Conservation (phyloP, 2,113 vertebrate genomes). For the Alosa alosa region DNA sequence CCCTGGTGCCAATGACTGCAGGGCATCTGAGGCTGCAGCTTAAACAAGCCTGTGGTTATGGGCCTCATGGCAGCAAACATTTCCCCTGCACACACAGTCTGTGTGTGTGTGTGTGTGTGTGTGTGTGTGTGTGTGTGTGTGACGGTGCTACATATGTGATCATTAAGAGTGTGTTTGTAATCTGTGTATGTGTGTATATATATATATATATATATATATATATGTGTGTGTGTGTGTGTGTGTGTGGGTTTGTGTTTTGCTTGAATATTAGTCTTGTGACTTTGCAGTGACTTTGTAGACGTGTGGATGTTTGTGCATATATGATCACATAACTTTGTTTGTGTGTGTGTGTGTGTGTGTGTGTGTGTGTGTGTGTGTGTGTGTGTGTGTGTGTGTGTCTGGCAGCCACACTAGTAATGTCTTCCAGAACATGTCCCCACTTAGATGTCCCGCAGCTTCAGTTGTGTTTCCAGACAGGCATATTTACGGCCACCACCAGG, state of each 20-base stretch:
- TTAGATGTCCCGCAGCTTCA: neutral
- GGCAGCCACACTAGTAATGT: neutral
- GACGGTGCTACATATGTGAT: neutral
- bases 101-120: no score
- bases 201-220: no score
- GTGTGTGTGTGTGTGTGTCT: neutral
- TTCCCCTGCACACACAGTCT: conserved; percentile 26
- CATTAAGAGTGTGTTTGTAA: neutral
- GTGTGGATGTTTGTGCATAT: no score
- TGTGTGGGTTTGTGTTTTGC: no score
- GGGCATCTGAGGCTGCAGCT: conserved; percentile 52
- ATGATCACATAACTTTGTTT: neutral
- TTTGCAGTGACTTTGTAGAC: no score
- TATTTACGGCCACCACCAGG: neutral
- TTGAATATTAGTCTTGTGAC: no score
- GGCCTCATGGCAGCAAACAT: conserved; percentile 31
- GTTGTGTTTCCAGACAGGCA: neutral
- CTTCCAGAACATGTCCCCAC: neutral
- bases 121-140: no score
- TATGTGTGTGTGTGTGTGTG: no score
- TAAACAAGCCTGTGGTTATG: conserved; percentile 57
- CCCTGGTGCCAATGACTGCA: conserved; percentile 36
- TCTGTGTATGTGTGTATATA: no score
- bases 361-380: conserved; percentile 11
- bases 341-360: no score